Evolutionary conservation across 2,797 vertebrate genomes (phyloP), one percentile per base, ranked within the genome.

Genomic region (Lithobates sylvaticus): DNA sequence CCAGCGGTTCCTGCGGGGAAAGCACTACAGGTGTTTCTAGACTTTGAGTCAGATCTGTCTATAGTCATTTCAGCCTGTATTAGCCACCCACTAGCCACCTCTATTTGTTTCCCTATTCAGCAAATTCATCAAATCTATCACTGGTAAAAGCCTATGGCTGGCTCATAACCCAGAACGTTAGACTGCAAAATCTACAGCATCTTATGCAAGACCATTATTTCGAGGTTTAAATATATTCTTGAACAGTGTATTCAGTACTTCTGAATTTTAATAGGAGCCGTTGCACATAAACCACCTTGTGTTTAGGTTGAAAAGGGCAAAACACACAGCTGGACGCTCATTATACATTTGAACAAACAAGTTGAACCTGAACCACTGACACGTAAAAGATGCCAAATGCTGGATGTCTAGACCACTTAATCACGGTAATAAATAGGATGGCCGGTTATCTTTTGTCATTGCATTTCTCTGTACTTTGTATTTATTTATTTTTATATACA

Each of bases 231-330:
- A 18, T 5, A 23, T 61, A 61, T 61, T 61, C n/a, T 23, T 61
- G 21, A 23, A 9, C 21, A n/a, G 21, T 61, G 7, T 18, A 23
- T 23, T 23, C 21, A 61, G n/a, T 12, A 61, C 54, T 61, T 61
- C 54, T 1, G 54, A 23, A 61, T n/a, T 61, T 61, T 61, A 61
- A 61, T 61, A 61, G 54, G 54, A 61, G 54, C 54, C 21, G 21
- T 23, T 23, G 54, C 54, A 3, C 21, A 61, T 61, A 23, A 61
- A 61, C 54, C 21, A 61, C 54, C 54, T 21, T n/a, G 54, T 9
- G 5, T 7, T 61, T 5, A 61, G 54, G 54, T 89, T 85, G 83
- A 91, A 80, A 81, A 90, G 64, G 64, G 80, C 87, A 78, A 88
- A 70, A 67, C 78, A 75, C 89, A 88, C 70, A 86, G 85, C 68